Evolutionary conservation across 2,113 vertebrate genomes (phyloP).

Genomic region (Athene cunicularia): DNA sequence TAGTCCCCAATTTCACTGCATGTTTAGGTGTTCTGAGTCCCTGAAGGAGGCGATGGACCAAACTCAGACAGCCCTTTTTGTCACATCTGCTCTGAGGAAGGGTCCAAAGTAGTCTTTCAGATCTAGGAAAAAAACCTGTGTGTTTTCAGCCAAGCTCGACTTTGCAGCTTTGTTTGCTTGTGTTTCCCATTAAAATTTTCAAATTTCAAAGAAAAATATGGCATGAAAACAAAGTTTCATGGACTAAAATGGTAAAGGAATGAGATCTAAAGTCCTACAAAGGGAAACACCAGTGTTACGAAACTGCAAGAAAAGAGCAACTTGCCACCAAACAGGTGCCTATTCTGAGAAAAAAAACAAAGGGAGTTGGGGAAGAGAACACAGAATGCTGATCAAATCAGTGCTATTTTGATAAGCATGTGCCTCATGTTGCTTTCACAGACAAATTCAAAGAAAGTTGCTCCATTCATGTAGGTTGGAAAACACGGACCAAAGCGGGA

Average conservation of each 20-base stretch:
- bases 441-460: neutral
- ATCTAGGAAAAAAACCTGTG: neutral
- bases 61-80: neutral
- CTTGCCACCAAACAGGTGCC: neutral
- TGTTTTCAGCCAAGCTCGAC: neutral
- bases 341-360: neutral
- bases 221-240: neutral
- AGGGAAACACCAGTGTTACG: neutral
- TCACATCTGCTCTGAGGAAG: neutral
- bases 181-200: neutral
- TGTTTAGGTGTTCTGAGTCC: neutral
- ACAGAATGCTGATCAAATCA: neutral
- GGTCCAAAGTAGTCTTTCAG: neutral
- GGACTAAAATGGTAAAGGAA: neutral
- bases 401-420: neutral
- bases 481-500: neutral
- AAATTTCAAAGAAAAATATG: neutral
- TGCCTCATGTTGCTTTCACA: neutral
- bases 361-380: neutral
- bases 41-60: neutral
- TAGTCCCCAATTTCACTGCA: neutral
- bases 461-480: neutral
- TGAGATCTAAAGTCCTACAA: neutral
- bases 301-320: neutral
- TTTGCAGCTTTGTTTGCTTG: neutral